Evolutionary conservation across 1,140 invertebrate genomes (phyloP).

Genomic region (Lasaia peninsularis): DNA sequence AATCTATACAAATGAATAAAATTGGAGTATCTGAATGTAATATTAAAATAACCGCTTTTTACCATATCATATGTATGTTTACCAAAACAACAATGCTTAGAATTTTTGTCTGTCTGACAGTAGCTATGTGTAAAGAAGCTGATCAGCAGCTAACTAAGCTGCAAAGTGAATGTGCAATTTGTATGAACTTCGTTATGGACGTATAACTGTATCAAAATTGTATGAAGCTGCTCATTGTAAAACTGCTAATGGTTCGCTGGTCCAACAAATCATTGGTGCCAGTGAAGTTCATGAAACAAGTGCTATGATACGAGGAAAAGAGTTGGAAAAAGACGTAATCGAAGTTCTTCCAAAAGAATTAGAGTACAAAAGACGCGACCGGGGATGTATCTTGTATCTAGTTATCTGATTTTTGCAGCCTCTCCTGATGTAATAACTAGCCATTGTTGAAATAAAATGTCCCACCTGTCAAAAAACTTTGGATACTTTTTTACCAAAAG

Average conservation of each 20-base stretch:
- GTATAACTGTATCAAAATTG: slow-evolving; percentile 9
- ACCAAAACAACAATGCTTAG: too few species aligned
- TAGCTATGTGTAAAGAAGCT: too few species aligned
- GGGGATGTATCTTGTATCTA: background rate
- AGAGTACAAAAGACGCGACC: too few species aligned
- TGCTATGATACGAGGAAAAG: slow-evolving; percentile 9
- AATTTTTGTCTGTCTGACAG: background rate
- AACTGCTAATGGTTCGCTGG: background rate
- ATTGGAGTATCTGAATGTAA: too few species aligned
- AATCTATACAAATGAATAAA: too few species aligned
- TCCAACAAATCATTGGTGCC: slow-evolving; percentile 4
- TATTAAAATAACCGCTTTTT: too few species aligned
- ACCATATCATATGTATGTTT: too few species aligned
- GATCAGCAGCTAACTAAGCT: too few species aligned
- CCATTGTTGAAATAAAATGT: slow-evolving; percentile 12
- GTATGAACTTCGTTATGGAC: slow-evolving; percentile 15
- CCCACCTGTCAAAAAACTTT: slow-evolving; percentile 4
- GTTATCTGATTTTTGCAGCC: background rate
- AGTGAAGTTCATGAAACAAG: background rate
- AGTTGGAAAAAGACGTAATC: slow-evolving; percentile 10
- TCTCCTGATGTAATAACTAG: slow-evolving; percentile 5
- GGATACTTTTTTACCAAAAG: slow-evolving; percentile 12
- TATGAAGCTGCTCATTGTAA: slow-evolving; percentile 9
- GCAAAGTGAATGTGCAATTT: background rate
- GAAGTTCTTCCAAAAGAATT: background rate